Evolutionary conservation across 2,888 invertebrate genomes (phyloP).

Genomic region (Augiades crinisus): DNA sequence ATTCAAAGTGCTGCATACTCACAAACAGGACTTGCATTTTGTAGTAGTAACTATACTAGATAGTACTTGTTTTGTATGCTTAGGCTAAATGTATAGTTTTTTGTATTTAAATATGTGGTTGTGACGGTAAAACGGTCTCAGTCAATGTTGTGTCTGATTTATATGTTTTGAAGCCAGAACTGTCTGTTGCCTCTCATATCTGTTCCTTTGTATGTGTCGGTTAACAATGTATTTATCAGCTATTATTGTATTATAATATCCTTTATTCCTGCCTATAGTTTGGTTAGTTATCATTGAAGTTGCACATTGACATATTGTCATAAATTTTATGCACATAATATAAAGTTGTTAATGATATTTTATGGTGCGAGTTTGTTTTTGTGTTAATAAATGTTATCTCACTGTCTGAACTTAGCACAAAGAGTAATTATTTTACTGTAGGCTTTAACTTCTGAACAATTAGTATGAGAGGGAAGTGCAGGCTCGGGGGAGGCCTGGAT

Average conservation of each 20-base stretch:
- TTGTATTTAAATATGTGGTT: not conserved
- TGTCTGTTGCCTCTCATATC: not conserved
- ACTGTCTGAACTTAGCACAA: slow-evolving; percentile 64
- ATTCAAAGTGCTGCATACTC: not conserved
- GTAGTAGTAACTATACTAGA: not conserved
- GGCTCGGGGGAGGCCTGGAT: slow-evolving; percentile 56
- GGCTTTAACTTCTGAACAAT: slow-evolving; percentile 61
- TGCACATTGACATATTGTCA: slow-evolving; percentile 31
- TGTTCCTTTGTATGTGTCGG: slow-evolving; percentile 13
- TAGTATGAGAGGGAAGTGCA: slow-evolving; percentile 51
- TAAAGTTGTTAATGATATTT: slow-evolving; percentile 23
- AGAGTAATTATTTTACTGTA: slow-evolving; percentile 39
- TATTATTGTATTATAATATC: slow-evolving; percentile 2
- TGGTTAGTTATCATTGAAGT: slow-evolving; percentile 32
- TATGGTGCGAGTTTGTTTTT: slow-evolving; percentile 16
- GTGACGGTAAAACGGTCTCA: not conserved
- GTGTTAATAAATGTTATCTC: slow-evolving; percentile 19
- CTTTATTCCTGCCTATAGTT: slow-evolving; percentile 20
- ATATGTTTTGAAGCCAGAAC: not conserved
- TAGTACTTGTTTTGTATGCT: not conserved
- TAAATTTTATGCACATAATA: slow-evolving; percentile 32
- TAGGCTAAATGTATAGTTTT: not conserved
- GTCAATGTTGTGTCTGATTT: not conserved
- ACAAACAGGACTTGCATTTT: not conserved
- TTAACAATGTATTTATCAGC: slow-evolving; percentile 13